A percentile compares a stretch with the other conserved stretches of the same genome.
phyloP scores from a whole-genome alignment of 1,140 invertebrate species.

The Bicyclus anynana region DNA sequence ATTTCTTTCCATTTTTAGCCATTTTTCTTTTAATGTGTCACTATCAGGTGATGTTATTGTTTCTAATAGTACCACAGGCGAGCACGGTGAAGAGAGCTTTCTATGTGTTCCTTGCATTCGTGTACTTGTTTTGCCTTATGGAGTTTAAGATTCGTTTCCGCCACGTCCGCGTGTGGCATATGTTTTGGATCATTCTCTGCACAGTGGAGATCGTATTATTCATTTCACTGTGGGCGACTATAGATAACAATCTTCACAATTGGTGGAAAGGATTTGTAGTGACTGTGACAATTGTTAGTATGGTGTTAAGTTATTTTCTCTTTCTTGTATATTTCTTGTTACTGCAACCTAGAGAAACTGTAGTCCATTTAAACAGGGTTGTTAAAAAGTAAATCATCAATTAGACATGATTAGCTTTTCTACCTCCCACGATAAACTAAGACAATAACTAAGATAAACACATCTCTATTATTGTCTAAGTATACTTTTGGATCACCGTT shows the following conservation, averaged over 20 bases:
- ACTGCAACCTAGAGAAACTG: conserved; percentile 76
- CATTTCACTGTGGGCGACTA: conserved; percentile 80
- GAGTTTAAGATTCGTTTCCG: conserved; percentile 87
- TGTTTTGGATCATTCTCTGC: conserved; percentile 81
- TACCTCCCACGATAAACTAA: too few species aligned
- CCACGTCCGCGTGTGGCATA: conserved; percentile 81
- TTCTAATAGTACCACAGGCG: conserved; percentile 79
- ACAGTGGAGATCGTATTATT: conserved; percentile 82
- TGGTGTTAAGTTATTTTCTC: conserved; percentile 71
- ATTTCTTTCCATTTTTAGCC: conserved; percentile 81
- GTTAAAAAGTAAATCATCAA: conserved; percentile 8
- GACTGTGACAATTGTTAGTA: conserved; percentile 71
- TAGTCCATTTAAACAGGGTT: conserved; percentile 50
- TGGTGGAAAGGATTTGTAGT: conserved; percentile 80
- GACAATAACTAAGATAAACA: too few species aligned
- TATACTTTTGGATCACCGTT: conserved; percentile 7
- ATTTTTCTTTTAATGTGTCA: conserved; percentile 78
- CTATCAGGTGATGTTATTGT: conserved; percentile 79
- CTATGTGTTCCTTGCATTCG: conserved; percentile 82
- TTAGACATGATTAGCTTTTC: too few species aligned
- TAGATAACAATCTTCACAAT: conserved; percentile 77
- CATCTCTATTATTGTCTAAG: neutral
- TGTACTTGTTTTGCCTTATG: conserved; percentile 85
- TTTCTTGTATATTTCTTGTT: conserved; percentile 77
- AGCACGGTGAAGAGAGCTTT: conserved; percentile 75